These are phyloP conservation scores for Corythoichthys haematopterus DNA, from an alignment of 2,113 vertebrate species.

Conservation along the genomic window DNA sequence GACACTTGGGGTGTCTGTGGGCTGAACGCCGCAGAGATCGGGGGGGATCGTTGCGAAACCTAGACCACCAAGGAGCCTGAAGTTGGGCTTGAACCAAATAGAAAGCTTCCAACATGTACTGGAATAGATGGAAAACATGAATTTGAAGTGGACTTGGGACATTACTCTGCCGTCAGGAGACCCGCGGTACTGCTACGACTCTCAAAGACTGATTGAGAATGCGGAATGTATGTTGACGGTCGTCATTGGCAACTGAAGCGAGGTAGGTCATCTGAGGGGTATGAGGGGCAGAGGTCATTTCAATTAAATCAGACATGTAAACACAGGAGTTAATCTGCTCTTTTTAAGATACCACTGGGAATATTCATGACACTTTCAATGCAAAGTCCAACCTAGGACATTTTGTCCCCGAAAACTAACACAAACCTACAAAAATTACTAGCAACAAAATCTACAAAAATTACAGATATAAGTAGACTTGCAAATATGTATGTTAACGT, in stretches of 20 bases:
- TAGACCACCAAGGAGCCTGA: slow-evolving; percentile 19
- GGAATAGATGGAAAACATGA: slow-evolving; percentile 36
- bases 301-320: slow-evolving; percentile 74
- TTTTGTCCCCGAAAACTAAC: background rate
- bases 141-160: slow-evolving; percentile 43
- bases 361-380: slow-evolving; percentile 39
- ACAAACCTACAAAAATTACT: too few relatives aligned
- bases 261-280: slow-evolving; percentile 71
- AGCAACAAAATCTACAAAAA: background rate
- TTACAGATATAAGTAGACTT: background rate
- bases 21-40: slow-evolving; percentile 57
- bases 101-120: slow-evolving; percentile 38
- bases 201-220: slow-evolving; percentile 40
- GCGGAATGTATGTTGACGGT: slow-evolving; percentile 70
- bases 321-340: slow-evolving; percentile 67
- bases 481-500: background rate
- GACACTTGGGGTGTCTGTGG: slow-evolving; percentile 71
- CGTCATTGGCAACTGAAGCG: slow-evolving; percentile 64
- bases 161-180: slow-evolving; percentile 47
- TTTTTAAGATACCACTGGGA: slow-evolving; percentile 59
- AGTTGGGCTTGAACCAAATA: slow-evolving; percentile 1
- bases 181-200: slow-evolving; percentile 35
- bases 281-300: slow-evolving; percentile 69
- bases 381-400: slow-evolving; percentile 25
- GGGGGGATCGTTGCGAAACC: slow-evolving; percentile 42